Evolutionary conservation across 1,140 invertebrate genomes (phyloP).

Genomic region (Dicyema japonicum): DNA sequence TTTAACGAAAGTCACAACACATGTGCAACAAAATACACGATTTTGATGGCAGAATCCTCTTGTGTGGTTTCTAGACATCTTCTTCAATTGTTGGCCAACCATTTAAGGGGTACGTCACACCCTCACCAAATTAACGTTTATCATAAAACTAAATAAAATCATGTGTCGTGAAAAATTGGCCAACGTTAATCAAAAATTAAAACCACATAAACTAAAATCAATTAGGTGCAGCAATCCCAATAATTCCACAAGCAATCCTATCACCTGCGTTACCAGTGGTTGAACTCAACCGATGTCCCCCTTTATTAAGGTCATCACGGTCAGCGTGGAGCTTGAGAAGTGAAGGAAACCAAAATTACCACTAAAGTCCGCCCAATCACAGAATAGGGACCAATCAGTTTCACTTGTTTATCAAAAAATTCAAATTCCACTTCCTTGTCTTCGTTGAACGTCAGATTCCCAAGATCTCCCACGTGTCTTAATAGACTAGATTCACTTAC

Average conservation of each 20-base stretch:
- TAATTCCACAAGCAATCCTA: slow-evolving; percentile 74
- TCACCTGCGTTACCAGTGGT: slow-evolving; percentile 84
- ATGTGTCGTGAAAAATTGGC: too few relatives aligned
- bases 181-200: too few relatives aligned
- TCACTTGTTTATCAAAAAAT: slow-evolving; percentile 36
- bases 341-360: slow-evolving; percentile 8
- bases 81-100: too few relatives aligned
- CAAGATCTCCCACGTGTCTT: slow-evolving; percentile 55
- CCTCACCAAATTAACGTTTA: too few relatives aligned
- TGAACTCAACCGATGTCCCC: slow-evolving; percentile 61
- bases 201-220: too few relatives aligned
- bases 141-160: too few relatives aligned
- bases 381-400: slow-evolving; percentile 35
- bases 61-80: too few relatives aligned
- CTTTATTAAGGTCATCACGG: slow-evolving; percentile 62
- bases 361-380: slow-evolving; percentile 49
- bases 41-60: too few relatives aligned
- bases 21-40: too few relatives aligned
- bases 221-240: slow-evolving; percentile 45
- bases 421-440: slow-evolving; percentile 40
- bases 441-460: slow-evolving; percentile 40
- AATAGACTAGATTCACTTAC: slow-evolving; percentile 6
- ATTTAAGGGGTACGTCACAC: too few relatives aligned
- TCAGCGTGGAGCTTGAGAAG: slow-evolving; percentile 37
- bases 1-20: too few relatives aligned